Evolutionary conservation across 2,113 vertebrate species (phyloP).

Genomic region (Alethe diademata): DNA sequence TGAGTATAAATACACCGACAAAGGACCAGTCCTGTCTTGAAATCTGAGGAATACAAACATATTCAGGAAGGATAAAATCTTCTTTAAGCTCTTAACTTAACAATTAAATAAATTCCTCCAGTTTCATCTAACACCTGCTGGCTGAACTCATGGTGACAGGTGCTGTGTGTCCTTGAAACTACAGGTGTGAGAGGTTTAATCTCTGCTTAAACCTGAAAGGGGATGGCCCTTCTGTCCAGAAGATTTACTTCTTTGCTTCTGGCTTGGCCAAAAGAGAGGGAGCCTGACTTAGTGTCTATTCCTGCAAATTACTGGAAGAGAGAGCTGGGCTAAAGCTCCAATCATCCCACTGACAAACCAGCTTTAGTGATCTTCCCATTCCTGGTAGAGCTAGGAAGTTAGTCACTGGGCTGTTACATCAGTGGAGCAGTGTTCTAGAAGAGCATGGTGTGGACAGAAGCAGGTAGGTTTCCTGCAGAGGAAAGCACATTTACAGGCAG

Average conservation of each 20-base stretch:
- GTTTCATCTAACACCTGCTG: neutral
- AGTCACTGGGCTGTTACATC: neutral
- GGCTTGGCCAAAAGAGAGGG: neutral
- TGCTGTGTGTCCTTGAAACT: neutral
- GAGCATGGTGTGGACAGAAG: neutral
- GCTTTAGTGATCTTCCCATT: neutral
- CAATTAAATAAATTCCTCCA: neutral
- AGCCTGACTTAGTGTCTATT: neutral
- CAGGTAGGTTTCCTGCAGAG: neutral
- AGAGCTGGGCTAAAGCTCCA: neutral
- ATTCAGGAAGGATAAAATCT: neutral
- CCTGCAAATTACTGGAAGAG: neutral
- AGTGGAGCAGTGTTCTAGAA: neutral
- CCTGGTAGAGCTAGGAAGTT: neutral
- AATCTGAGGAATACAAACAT: neutral
- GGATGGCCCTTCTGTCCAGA: neutral
- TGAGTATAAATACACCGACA: neutral
- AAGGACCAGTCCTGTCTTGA: neutral
- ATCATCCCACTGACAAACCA: neutral
- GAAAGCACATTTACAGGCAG: neutral
- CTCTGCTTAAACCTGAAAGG: neutral
- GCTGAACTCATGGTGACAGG: neutral
- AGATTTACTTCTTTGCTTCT: neutral
- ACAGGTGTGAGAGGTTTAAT: neutral
- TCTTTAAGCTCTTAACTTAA: neutral